Base-by-base conservation (phyloP, 35 echinoderm and acorn worm genomes). In the Acanthaster planci region DNA sequence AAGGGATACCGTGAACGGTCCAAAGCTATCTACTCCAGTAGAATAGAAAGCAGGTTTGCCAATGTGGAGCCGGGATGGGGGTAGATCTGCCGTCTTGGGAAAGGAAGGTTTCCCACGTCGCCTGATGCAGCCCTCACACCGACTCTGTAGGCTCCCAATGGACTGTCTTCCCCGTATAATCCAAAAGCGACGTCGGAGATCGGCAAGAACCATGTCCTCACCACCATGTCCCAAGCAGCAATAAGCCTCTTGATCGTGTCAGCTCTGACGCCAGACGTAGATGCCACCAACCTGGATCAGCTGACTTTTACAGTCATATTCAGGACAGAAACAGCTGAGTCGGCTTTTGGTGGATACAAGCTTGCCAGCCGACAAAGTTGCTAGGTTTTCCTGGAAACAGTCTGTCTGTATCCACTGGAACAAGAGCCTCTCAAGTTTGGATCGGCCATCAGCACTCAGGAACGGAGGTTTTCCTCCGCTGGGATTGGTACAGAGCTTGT, bases 1-100 rank as follows among this genome's bases (percentile, higher is more conserved):
- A 77, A 88, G 78, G 38, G 82, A 88, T 12, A 93, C 60, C 7
- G 23, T 1, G 51, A 83, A 84, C 1, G 91, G 91, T 30, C 91
- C 91, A 51, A 84, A 93, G 75, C 80, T 84, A 53, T 87, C 91
- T 36, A 87, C 72, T 21, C 85, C 86, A 1, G 85, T 84, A 1
- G 64, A 87, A 51, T 67, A 80, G 52, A 93, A 93, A 10, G 86
- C 38, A 7, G 91, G 91, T 32, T 78, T 76, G 8, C 80, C 78
- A 37, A 79, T 37, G 38, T 68, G 38, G 10, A 84, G 38, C 67
- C 91, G 76, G 26, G 67, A 42, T 16, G 44, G 14, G 7, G 91
- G 91, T 5, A 93, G 55, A 79, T 88, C 91, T 16, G 79, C 91
- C 91, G 79, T 88, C 23, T 55, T 59, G 39, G 78, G 86, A 5